These are phyloP conservation scores for Oenanthe oenanthe DNA, from an alignment of 2,113 vertebrate species.

Conservation along the genomic window DNA sequence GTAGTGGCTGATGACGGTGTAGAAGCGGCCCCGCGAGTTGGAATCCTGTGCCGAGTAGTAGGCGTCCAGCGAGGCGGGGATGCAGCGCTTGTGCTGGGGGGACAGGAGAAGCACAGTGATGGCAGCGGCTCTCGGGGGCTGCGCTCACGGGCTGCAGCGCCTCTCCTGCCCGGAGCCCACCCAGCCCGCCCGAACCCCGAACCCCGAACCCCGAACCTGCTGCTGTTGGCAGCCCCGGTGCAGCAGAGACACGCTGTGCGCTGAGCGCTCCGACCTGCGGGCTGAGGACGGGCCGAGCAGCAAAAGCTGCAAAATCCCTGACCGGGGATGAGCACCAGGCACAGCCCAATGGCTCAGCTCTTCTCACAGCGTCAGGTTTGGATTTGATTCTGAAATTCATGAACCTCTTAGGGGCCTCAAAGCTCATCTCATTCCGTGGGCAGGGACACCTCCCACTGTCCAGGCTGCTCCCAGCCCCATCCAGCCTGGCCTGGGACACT, in stretches of 20 bases:
- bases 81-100: constrained; percentile 94
- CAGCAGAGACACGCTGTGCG: too few species aligned
- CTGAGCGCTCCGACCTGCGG: too few species aligned
- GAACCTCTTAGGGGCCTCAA: background rate
- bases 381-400: background rate
- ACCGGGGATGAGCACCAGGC: background rate
- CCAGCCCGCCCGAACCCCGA: background rate
- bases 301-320: background rate
- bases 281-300: background rate
- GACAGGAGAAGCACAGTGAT: background rate
- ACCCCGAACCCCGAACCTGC: background rate
- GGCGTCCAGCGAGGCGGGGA: constrained; percentile 94
- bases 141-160: background rate
- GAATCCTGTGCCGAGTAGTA: constrained; percentile 96
- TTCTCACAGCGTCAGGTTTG: background rate
- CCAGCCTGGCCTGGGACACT: background rate
- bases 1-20: constrained; percentile 99
- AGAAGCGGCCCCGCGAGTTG: constrained; percentile 93
- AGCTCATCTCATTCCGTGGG: background rate
- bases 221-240: background rate
- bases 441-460: fast-evolving
- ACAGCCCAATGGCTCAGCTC: background rate
- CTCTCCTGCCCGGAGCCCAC: background rate
- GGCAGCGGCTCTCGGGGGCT: too few species aligned
- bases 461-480: fast-evolving